Conservation (phyloP, 2,888 invertebrate genomes). For the Drosophila recens region DNA sequence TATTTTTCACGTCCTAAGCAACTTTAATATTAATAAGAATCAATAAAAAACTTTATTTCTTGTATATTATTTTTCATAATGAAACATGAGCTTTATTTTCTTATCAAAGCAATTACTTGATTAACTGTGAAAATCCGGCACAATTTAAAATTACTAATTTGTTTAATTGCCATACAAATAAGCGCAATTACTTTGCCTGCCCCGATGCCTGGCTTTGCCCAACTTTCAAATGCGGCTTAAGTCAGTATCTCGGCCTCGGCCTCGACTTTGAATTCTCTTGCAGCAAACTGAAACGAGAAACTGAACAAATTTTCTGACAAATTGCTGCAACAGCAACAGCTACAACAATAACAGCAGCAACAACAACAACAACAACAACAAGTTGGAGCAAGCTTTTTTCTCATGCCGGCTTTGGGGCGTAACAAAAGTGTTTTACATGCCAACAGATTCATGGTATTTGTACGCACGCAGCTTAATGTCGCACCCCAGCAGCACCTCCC, state of each 20-base stretch:
- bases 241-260: conserved; percentile 28
- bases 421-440: conserved; percentile 80
- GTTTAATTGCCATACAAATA: conserved; percentile 59
- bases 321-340: conserved; percentile 71
- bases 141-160: conserved; percentile 3
- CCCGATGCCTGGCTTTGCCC: conserved; percentile 56
- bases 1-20: no score
- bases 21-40: no score
- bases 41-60: no score
- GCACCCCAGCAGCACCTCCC: conserved; percentile 48
- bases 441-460: conserved; percentile 80
- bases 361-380: conserved; percentile 6
- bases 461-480: conserved; percentile 82
- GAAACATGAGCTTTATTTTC: no score
- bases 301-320: conserved; percentile 80
- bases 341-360: conserved; percentile 2
- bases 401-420: conserved; percentile 72
- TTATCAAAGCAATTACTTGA: not conserved
- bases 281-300: conserved; percentile 38
- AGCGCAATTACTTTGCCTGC: conserved; percentile 61
- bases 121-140: not conserved
- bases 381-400: conserved; percentile 8
- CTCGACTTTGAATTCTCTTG: conserved; percentile 20
- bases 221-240: conserved; percentile 77
- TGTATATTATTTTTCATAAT: not conserved